Percentiles rank a stretch among this genome's conserved stretches.
Evolutionary conservation across 2,113 vertebrate genomes (phyloP).

Genomic region (Ictidomys tridecemlineatus): DNA sequence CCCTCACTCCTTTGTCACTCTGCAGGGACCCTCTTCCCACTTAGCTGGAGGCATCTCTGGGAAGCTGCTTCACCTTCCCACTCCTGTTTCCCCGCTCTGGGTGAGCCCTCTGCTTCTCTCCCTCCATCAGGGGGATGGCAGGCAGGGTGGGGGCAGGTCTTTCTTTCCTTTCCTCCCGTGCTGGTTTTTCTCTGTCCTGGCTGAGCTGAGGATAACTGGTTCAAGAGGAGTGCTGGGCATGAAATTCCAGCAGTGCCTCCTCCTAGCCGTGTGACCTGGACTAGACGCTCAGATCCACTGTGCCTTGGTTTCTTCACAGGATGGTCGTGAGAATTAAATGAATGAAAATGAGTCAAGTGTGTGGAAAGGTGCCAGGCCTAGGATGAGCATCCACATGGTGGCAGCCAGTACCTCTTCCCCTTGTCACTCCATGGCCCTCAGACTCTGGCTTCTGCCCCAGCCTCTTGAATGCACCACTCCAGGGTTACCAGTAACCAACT

Average conservation of each 20-base stretch:
- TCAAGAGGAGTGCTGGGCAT: not conserved
- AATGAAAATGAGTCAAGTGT: not conserved
- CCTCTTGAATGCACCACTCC: not conserved
- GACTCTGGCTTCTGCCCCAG: not conserved
- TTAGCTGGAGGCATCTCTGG: not conserved
- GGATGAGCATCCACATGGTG: not conserved
- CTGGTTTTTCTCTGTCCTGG: not conserved
- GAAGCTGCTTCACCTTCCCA: not conserved
- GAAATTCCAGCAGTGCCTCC: not conserved
- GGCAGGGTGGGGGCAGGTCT: fast-evolving
- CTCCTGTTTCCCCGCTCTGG: not conserved
- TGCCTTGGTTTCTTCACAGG: not conserved
- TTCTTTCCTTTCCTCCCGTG: not conserved
- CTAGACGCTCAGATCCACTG: not conserved
- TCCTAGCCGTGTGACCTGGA: not conserved
- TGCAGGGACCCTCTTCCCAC: not conserved
- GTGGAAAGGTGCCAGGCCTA: not conserved
- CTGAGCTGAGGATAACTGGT: not conserved
- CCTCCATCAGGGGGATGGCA: too few relatives aligned
- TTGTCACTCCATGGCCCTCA: not conserved
- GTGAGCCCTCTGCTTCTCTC: not conserved
- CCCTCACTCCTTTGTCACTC: not conserved
- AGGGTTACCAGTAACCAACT: not conserved
- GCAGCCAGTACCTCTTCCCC: not conserved
- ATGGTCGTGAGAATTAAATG: not conserved